Evolutionary conservation across 2,888 invertebrate species (phyloP).

Genomic region (Gari tellinella): DNA sequence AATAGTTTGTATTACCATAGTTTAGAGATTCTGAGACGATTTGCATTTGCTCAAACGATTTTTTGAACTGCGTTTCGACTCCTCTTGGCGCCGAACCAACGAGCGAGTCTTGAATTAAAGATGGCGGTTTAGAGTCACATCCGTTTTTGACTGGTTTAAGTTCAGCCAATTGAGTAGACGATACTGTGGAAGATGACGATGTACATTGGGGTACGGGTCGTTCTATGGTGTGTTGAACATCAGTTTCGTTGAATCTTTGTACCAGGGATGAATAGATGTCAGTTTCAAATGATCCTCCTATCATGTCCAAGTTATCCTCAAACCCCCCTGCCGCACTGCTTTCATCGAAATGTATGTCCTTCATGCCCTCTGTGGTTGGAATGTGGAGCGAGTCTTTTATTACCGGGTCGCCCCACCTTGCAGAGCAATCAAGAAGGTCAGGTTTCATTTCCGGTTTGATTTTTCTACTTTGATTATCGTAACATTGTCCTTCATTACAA

Average conservation of each 20-base stretch:
- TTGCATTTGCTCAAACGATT: slow-evolving; percentile 44
- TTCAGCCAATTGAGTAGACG: slow-evolving; percentile 51
- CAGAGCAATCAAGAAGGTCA: slow-evolving; percentile 1
- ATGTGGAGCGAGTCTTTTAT: too few species aligned
- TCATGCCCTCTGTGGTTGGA: background rate
- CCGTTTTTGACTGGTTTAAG: slow-evolving; percentile 61
- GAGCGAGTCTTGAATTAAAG: slow-evolving; percentile 36
- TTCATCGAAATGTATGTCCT: slow-evolving; percentile 5
- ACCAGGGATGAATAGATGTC: slow-evolving; percentile 57
- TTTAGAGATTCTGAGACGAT: slow-evolving; percentile 28
- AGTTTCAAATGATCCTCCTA: slow-evolving; percentile 49
- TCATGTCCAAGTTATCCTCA: slow-evolving; percentile 46
- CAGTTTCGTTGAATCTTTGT: slow-evolving; percentile 48
- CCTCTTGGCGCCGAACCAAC: slow-evolving; percentile 38
- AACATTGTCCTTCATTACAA: slow-evolving; percentile 7
- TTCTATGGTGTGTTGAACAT: slow-evolving; percentile 15
- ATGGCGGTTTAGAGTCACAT: slow-evolving; percentile 34
- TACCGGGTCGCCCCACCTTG: background rate
- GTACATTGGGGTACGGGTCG: slow-evolving; percentile 14
- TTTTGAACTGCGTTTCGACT: slow-evolving; percentile 40
- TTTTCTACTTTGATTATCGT: background rate
- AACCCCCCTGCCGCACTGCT: slow-evolving; percentile 8
- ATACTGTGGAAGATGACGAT: slow-evolving; percentile 32
- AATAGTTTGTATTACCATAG: slow-evolving; percentile 38
- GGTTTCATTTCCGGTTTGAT: slow-evolving; percentile 27